Conservation (phyloP, 2,113 vertebrate species). For the Cyanocitta stelleri region DNA sequence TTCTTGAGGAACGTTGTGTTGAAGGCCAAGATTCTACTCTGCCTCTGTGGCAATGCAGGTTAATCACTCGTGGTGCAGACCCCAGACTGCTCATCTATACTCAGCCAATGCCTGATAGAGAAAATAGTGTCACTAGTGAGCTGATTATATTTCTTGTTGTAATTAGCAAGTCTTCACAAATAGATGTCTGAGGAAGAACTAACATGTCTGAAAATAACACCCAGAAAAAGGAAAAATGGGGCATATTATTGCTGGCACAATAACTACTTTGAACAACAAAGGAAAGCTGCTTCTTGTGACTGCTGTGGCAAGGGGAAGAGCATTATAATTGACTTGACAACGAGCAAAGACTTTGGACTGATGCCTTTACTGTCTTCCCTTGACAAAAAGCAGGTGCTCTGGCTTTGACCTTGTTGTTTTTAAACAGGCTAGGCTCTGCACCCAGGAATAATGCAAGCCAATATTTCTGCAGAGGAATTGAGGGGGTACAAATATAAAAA, state of each 20-base stretch:
- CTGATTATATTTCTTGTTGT: neutral
- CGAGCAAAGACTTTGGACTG: neutral
- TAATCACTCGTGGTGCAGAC: neutral
- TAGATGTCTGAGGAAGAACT: neutral
- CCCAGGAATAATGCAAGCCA: neutral
- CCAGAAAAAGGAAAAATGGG: neutral
- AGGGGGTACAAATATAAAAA: neutral
- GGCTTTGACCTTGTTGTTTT: neutral
- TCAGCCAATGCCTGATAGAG: neutral
- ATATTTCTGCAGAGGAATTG: neutral
- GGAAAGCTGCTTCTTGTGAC: neutral
- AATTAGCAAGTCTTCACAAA: neutral
- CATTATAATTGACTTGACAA: neutral
- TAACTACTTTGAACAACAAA: neutral
- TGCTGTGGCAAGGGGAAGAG: neutral
- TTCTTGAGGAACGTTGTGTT: neutral
- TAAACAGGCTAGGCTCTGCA: neutral
- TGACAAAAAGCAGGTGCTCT: neutral
- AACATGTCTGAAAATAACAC: neutral
- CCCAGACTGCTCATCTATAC: neutral
- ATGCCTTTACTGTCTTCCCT: neutral
- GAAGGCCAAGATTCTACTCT: neutral
- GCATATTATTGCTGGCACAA: neutral
- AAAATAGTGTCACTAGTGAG: neutral
- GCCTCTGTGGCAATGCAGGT: neutral